A percentile compares a stretch with the other conserved stretches of the same genome.
phyloP scores from a whole-genome alignment of 1,140 invertebrate genomes.

The Sogatella furcifera region DNA sequence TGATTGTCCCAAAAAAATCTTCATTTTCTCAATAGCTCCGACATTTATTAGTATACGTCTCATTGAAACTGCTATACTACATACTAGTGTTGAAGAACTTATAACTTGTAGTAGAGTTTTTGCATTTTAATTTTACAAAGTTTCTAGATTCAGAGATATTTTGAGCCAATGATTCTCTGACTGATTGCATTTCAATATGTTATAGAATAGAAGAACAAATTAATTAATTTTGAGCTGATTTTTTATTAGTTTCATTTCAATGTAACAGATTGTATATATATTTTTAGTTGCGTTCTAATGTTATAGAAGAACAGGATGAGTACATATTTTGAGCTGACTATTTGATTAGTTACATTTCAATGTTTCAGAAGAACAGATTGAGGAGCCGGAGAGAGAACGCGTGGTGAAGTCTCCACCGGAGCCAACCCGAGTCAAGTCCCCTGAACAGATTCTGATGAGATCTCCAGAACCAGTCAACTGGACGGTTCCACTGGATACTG shows the following conservation, averaged over 20 bases:
- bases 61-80: no score
- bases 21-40: no score
- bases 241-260: background rate
- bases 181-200: background rate
- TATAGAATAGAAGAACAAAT: no score
- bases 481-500: constrained; percentile 86
- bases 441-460: constrained; percentile 82
- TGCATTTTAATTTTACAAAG: no score
- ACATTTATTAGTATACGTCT: no score
- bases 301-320: constrained; percentile 29
- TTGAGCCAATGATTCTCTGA: background rate
- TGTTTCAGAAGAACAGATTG: constrained; percentile 29
- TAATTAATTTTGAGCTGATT: background rate
- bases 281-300: constrained; percentile 11
- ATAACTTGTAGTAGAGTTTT: background rate
- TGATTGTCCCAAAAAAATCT: no score
- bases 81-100: no score
- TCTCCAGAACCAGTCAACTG: constrained; percentile 87
- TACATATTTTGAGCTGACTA: background rate
- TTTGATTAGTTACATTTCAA: constrained; percentile 11
- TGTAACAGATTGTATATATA: background rate
- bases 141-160: no score
- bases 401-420: constrained; percentile 82
- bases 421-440: constrained; percentile 83
- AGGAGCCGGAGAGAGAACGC: constrained; percentile 52